phyloP scores from a whole-genome alignment of 2,797 vertebrate species.

The Bryconaethiops microstoma region DNA sequence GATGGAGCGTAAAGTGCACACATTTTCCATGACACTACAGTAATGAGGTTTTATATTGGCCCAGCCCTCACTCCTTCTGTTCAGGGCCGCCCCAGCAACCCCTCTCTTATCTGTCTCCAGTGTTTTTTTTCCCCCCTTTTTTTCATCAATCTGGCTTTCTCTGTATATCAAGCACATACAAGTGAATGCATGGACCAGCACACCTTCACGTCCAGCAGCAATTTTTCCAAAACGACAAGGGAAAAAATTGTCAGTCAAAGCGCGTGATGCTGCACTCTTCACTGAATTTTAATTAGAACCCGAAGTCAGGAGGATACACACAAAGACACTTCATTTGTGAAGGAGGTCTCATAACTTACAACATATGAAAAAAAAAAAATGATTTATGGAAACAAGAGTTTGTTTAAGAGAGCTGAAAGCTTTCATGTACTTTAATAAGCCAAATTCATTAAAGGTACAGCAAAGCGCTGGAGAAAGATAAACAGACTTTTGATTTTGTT shows the following conservation, averaged over 20 bases:
- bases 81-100: slow-evolving; percentile 37
- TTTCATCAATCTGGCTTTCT: slow-evolving; percentile 13
- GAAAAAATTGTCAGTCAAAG: slow-evolving; percentile 8
- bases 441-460: not conserved
- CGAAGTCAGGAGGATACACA: slow-evolving; percentile 13
- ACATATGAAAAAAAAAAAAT: not conserved
- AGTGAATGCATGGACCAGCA: not conserved
- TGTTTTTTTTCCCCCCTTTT: slow-evolving; percentile 21
- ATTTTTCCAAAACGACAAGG: not conserved
- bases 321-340: slow-evolving; percentile 20
- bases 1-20: slow-evolving; percentile 61
- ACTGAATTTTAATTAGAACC: slow-evolving; percentile 39
- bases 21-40: slow-evolving; percentile 62
- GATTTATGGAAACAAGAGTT: slow-evolving; percentile 20
- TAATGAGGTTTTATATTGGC: slow-evolving; percentile 63
- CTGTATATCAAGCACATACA: not conserved
- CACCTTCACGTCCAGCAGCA: not conserved
- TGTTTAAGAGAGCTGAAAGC: slow-evolving; percentile 11
- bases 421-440: slow-evolving; percentile 11
- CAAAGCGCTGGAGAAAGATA: slow-evolving; percentile 1
- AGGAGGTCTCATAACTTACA: slow-evolving; percentile 6
- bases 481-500: slow-evolving; percentile 22
- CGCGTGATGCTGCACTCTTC: not conserved
- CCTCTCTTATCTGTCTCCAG: slow-evolving; percentile 38
- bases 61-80: slow-evolving; percentile 49